phyloP scores from a whole-genome alignment of 2,113 vertebrate genomes.

The Rhinichthys klamathensis region DNA sequence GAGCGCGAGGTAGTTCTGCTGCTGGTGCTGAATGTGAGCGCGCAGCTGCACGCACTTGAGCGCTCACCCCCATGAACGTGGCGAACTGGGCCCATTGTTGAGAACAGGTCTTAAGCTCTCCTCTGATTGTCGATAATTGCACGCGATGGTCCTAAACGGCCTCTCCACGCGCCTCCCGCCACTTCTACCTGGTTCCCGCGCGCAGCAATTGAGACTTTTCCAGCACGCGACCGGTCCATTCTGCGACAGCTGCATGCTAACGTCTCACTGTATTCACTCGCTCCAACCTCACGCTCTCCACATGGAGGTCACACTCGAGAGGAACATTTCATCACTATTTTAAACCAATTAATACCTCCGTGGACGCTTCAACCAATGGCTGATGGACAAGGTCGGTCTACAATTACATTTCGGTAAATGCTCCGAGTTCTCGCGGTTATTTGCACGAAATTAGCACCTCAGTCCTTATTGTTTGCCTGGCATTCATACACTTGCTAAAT shows the following conservation, averaged over 20 bases:
- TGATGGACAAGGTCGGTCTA: conserved; percentile 78
- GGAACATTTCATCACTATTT: conserved; percentile 88
- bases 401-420: conserved; percentile 88
- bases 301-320: conserved; percentile 78
- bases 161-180: conserved; percentile 90
- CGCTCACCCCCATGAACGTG: conserved; percentile 90
- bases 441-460: conserved; percentile 82
- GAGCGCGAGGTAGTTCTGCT: conserved; percentile 80
- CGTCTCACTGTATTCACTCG: conserved; percentile 70
- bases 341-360: conserved; percentile 88
- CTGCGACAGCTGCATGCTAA: conserved; percentile 86
- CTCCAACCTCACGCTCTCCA: conserved; percentile 73
- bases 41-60: conserved; percentile 99
- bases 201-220: conserved; percentile 83
- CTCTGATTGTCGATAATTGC: conserved; percentile 98
- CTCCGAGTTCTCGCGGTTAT: conserved; percentile 86
- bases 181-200: conserved; percentile 89
- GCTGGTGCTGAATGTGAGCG: conserved; percentile 87
- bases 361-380: conserved; percentile 68
- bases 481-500: conserved; percentile 85
- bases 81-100: conserved; percentile 92
- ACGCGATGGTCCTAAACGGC: conserved; percentile 93
- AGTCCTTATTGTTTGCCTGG: conserved; percentile 71
- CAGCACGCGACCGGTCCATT: conserved; percentile 72
- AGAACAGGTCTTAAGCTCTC: conserved; percentile 89